Base-by-base conservation (phyloP, 2,797 vertebrate genomes). In the Huso huso region DNA sequence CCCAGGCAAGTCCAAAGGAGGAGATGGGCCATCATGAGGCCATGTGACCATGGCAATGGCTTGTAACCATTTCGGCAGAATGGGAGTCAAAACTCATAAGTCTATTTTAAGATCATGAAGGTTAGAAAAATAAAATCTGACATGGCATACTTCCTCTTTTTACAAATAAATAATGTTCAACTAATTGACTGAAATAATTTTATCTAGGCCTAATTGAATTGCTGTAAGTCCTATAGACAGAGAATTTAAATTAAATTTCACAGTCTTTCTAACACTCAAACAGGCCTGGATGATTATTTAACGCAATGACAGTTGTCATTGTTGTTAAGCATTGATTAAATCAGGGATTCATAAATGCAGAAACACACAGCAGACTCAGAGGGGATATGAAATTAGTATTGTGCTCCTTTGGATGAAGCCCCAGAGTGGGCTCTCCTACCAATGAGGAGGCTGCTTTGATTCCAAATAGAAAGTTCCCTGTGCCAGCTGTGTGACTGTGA, bases 321-420 rank as follows among this genome's bases (percentile, higher is more conserved):
- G 86, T 90, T 88, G 88, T 89, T 87, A 89, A 84, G 87, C 88
- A 69, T 80, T 78, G 88, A 90, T 90, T 89, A 89, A 91, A 91
- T 90, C 89, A 88, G 88, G 89, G 87, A 89, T 90, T 91, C 89
- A 91, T 91, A 89, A 90, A 91, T 91, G 90, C 88, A 88, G 23
- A 90, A 91, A 90, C 88, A 90, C 87, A 90, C 89, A 90, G 89
- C 89, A 89, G 90, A 90, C 84, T 90, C 88, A 89, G 87, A 87
- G 84, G 89, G 89, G 89, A 91, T 84, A 88, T 86, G 86, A 87
- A 89, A 89, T 85, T 87, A 88, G 83, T 84, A 87, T 87, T 87
- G 85, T 70, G 81, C 86, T 81, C 85, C 85, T 81, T 85, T 83
- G 88, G 86, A 89, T 88, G 86, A 85, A 69, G 84, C 84, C 84